Conservation (phyloP, 2,888 invertebrate genomes). For the Barypeithes pellucidus region DNA sequence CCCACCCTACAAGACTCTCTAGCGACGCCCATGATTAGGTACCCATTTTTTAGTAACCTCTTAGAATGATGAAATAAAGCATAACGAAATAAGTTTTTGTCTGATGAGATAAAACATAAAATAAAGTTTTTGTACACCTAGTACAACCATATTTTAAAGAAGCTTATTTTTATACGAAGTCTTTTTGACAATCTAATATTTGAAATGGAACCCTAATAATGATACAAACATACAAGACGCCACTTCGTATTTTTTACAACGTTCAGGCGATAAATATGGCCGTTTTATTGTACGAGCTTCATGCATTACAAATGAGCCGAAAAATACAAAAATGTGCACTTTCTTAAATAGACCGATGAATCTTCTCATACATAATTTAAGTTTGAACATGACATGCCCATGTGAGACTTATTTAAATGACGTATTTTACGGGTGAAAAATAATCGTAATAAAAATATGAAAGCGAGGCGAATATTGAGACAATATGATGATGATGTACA, state of each 20-base stretch:
- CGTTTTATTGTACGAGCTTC: slow-evolving; percentile 46
- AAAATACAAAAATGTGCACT: slow-evolving; percentile 54
- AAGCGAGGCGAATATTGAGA: background rate
- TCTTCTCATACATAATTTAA: slow-evolving; percentile 51
- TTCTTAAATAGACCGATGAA: slow-evolving; percentile 53
- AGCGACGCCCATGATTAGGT: no score
- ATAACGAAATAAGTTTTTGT: no score
- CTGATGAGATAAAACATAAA: no score
- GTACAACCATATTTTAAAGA: background rate
- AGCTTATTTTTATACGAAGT: background rate
- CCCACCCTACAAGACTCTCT: no score
- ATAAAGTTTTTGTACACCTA: no score
- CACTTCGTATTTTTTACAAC: slow-evolving; percentile 35
- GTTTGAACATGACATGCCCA: slow-evolving; percentile 7
- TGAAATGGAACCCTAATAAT: slow-evolving; percentile 24
- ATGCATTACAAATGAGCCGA: slow-evolving; percentile 53
- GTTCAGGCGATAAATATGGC: slow-evolving; percentile 38
- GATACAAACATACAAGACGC: slow-evolving; percentile 26
- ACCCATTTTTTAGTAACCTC: no score
- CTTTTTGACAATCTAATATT: slow-evolving; percentile 25
- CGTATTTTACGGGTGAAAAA: slow-evolving; percentile 17
- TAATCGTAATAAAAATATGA: slow-evolving; percentile 5
- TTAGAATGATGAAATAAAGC: no score
- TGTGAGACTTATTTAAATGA: slow-evolving; percentile 28
- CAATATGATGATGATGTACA: no score